These are phyloP conservation scores for Epinephelus lanceolatus DNA, from an alignment of 2,113 vertebrate species.

Conservation along the genomic window DNA sequence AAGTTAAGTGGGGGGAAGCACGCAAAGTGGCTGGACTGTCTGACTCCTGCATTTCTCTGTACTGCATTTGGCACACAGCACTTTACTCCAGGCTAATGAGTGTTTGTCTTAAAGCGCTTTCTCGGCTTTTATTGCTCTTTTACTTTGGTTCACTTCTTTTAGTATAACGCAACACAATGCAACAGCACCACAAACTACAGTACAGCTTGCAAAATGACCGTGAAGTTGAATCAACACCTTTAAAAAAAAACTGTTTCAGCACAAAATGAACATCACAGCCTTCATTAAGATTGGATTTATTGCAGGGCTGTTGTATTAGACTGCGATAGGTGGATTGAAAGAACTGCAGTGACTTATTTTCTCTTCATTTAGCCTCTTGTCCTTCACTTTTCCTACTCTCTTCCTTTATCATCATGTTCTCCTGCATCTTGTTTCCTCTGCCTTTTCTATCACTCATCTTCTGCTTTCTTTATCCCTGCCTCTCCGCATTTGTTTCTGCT, in stretches of 20 bases:
- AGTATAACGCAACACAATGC: neutral
- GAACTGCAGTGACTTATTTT: neutral
- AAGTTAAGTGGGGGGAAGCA: conserved; percentile 38
- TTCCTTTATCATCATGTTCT: neutral
- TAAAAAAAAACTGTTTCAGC: neutral
- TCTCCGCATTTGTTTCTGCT: conserved; percentile 29
- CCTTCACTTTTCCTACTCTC: neutral
- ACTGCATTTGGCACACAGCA: neutral
- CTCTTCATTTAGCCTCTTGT: conserved; percentile 1
- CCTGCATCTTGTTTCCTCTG: neutral
- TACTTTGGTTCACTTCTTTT: neutral
- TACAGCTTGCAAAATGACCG: neutral
- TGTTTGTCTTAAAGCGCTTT: conserved; percentile 1
- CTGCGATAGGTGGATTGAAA: neutral
- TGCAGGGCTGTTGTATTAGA: neutral
- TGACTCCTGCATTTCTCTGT: conserved; percentile 5
- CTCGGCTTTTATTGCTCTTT: neutral
- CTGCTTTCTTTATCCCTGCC: neutral
- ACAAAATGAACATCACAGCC: neutral
- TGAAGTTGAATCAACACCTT: neutral
- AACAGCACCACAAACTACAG: neutral
- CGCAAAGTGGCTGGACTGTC: conserved; percentile 7
- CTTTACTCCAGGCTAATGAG: neutral
- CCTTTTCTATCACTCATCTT: neutral
- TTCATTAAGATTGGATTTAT: neutral